These are phyloP conservation scores for Elephas maximus DNA, from an alignment of 2,113 vertebrate species.

Conservation along the genomic window DNA sequence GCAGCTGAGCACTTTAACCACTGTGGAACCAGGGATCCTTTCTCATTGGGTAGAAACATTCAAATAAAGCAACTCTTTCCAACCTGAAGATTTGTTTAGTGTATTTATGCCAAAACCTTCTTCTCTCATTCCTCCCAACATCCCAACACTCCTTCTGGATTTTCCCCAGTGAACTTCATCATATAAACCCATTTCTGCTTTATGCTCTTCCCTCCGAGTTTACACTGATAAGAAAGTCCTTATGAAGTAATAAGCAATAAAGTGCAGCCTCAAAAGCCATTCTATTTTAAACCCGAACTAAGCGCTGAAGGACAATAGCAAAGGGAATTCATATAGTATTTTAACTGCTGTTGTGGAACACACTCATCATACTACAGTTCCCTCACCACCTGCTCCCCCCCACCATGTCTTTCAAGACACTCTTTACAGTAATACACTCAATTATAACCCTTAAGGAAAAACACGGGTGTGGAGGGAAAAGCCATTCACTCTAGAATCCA, in stretches of 20 bases:
- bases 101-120: neutral
- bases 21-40: too few relatives aligned
- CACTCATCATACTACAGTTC: neutral
- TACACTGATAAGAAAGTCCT: neutral
- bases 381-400: neutral
- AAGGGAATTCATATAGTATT: neutral
- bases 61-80: neutral
- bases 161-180: neutral
- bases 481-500: too few relatives aligned
- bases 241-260: neutral
- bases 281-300: neutral
- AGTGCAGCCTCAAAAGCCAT: neutral
- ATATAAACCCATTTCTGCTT: neutral
- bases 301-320: neutral
- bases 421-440: neutral
- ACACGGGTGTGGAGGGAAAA: too few relatives aligned
- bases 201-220: neutral
- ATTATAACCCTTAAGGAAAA: too few relatives aligned
- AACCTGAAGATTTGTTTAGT: neutral
- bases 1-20: too few relatives aligned
- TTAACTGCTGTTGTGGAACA: neutral
- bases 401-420: neutral
- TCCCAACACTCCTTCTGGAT: neutral
- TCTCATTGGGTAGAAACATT: neutral
- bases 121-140: neutral